Base-by-base conservation (phyloP, 2,113 vertebrate genomes). In the Oenanthe oenanthe region DNA sequence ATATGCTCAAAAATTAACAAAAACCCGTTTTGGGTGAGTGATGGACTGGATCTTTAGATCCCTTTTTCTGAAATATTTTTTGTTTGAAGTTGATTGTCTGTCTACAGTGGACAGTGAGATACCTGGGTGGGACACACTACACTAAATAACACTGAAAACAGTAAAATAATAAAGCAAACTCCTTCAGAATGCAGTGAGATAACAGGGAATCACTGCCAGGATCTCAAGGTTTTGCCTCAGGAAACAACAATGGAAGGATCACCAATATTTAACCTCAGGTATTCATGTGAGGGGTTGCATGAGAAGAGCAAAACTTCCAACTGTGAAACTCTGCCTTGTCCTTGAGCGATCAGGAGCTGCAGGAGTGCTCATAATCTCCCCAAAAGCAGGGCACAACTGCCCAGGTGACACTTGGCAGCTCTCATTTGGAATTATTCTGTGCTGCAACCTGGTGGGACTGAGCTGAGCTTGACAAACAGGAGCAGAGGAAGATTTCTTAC, bases 401-500 rank as follows among this genome's bases (percentile, higher is more conserved):
- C 77, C 12, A 56, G 91, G 19, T 18, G 72, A 57, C 74, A 48
- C 78, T 17, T 1, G 28, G 67, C 9, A 6, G 62, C 15, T 3
- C 6, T 63, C 88, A 90, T 75, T 66, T 85, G 26, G 82, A 94
- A 97, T 91, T 74, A 96, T 79, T 77, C 95, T 95, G 81, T 71
- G 91, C 94, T 94, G 53, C 81, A 94, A 67, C 87, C 96, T 77
- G 1, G 51, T 15, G 96, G 97, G 96, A 91, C 93, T 22, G 85
- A 88, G 79, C 45, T 4, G 48, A 96, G 97, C 85, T 85, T 87
- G 87, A 94, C 91, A 89, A 96, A 97, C 75, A 28, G 95, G 67
- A 96, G 80, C 89, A 89, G 88, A 88, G 66, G 97, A 96, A 98
- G 96, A 91, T 97, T 98, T 96, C 99, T 98, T 99, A 99, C 99